Base-by-base conservation (phyloP, 2,113 vertebrate species). In the Odontophorus gujanensis region DNA sequence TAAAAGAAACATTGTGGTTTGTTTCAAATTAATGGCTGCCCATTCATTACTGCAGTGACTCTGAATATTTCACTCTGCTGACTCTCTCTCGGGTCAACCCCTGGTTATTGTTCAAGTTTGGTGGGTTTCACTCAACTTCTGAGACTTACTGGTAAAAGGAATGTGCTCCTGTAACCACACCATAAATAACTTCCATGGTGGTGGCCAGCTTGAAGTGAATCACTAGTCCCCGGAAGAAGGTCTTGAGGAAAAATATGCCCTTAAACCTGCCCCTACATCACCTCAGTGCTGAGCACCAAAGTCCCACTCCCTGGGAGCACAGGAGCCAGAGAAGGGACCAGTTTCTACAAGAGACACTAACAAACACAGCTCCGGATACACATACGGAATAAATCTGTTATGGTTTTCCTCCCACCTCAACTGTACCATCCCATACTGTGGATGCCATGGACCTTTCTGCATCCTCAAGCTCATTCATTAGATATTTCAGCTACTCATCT, bases 1-100 rank as follows among this genome's bases (percentile, higher is more conserved):
- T 73, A 93, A 90, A 91, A 96, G 90, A 92, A 97, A 95, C 95
- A 95, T 90, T 95, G 87, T 85, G 90, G 95, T 95, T 97, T 95
- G 87, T 80, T 97, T 95, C 94, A 93, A 95, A 96, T 96, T 95
- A 96, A 96, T 95, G 87, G 22, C 45, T 71, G 19, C 57, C 86
- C 93, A 95, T 96, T 95, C 93, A 91, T 95, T 94, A 94, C 59
- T 61, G 57, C 42, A 88, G 73, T 11, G 51, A 85, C 96, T 93
- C 22, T 0, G 1, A 90, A 81, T 69, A 69, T 93, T 95, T 94
- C 69, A 43, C 68, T 78, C 72, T 55, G 16, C 47, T 20, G 36
- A 26, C 34, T 90, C 10, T 74, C 45, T 76, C 38, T n/a, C 87
- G 93, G 95, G 94, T 95, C 95, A 96, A 36, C 22, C 89, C 59